phyloP scores from a whole-genome alignment of 2,888 invertebrate genomes.

The Apocheima hispidaria region DNA sequence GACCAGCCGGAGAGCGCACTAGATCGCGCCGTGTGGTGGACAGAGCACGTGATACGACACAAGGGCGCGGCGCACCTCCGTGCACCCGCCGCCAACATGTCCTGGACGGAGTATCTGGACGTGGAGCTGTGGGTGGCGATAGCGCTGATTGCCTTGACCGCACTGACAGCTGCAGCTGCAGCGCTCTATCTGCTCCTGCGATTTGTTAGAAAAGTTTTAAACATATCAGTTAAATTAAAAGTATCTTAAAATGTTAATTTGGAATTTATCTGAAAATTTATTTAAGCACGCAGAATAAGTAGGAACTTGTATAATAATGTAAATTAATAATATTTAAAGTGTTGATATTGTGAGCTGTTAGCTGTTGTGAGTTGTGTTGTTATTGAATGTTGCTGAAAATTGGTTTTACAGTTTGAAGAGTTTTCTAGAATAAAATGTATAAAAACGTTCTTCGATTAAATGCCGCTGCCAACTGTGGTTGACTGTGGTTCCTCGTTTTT shows the following conservation, averaged over 20 bases:
- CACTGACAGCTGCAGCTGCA: not conserved
- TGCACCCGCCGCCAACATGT: slow-evolving; percentile 61
- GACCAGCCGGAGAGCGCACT: slow-evolving; percentile 69
- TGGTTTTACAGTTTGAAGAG: too few relatives aligned
- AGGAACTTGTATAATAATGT: too few relatives aligned
- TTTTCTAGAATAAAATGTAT: too few relatives aligned
- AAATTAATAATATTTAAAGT: too few relatives aligned
- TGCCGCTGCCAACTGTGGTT: too few relatives aligned
- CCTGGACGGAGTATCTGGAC: slow-evolving; percentile 52
- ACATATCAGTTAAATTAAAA: not conserved
- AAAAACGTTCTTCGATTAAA: too few relatives aligned
- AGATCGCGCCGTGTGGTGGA: slow-evolving; percentile 78
- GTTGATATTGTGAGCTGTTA: too few relatives aligned
- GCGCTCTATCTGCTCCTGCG: not conserved
- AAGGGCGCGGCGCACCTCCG: slow-evolving; percentile 70
- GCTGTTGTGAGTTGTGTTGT: too few relatives aligned
- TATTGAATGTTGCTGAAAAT: too few relatives aligned
- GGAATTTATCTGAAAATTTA: too few relatives aligned
- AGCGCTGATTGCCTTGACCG: not conserved
- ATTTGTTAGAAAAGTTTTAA: not conserved
- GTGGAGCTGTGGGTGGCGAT: slow-evolving; percentile 11
- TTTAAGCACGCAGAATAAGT: too few relatives aligned
- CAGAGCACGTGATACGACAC: slow-evolving; percentile 74
- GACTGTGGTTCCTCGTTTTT: too few relatives aligned
- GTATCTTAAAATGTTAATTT: not conserved